Base-by-base conservation (phyloP, 2,113 vertebrate species). In the Pelobates fuscus region DNA sequence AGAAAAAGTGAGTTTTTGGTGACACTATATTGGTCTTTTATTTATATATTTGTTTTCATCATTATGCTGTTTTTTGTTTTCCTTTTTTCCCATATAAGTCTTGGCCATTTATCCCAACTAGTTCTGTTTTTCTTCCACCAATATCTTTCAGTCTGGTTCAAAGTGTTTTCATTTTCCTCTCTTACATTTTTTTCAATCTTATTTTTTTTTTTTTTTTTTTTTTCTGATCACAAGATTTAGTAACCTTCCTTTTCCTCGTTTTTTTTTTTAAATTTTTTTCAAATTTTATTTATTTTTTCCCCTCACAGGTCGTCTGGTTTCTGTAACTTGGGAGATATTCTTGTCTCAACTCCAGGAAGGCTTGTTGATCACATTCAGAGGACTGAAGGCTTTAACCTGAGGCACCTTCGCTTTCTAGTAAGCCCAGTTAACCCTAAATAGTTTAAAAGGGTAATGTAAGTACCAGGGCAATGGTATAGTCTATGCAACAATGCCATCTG, bases 361-460 rank as follows among this genome's bases (percentile, higher is more conserved):
- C 90, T 99, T 74, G 96, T 98, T 0, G 97, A 99, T 82, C 97
- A 98, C 85, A 93, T 98, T 1, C 93, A 86, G 82, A 92, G 94
- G 81, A 96, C 91, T 2, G 80, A 91, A 0, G 93, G 90, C 2
- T 94, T 99, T 25, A 92, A 81, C 81, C 89, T 99, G 43, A 75
- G 85, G 0, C 93, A 98, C 20, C 94, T 99, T 29, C 87, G 95
- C 30, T 99, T 97, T 79, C 88, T 99, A 80, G 97, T 99, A 82
- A 86, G 92, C 80, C 30, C 8, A 23, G 21, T 20, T 20, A 55
- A 2, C n/a, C 7, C 20, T n/a, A n/a, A n/a, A n/a, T n/a, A n/a
- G n/a, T n/a, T n/a, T n/a, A n/a, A n/a, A n/a, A n/a, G n/a, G n/a
- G n/a, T n/a, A n/a, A n/a, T n/a, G n/a, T n/a, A 17, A 49, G 15